Evolutionary conservation across 1,140 invertebrate species (phyloP).

Genomic region (Cotesia glomerata): DNA sequence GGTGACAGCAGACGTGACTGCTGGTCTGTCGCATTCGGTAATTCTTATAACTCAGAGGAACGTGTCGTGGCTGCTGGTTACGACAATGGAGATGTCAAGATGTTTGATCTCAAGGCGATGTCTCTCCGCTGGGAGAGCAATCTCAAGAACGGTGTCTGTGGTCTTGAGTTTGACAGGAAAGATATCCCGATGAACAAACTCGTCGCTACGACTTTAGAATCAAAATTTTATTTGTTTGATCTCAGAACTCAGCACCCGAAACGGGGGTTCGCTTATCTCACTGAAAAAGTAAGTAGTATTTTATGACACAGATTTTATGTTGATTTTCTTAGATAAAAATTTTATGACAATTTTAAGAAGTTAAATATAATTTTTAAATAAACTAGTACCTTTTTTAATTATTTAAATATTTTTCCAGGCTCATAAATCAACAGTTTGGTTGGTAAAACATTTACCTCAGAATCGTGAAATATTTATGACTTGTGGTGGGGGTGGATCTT

Average conservation of each 20-base stretch:
- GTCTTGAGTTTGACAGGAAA: constrained; percentile 90
- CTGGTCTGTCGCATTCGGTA: constrained; percentile 87
- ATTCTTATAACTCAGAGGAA: constrained; percentile 86
- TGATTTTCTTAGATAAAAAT: neutral
- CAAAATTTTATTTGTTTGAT: constrained; percentile 90
- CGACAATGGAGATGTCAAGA: constrained; percentile 95
- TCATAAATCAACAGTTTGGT: constrained; percentile 87
- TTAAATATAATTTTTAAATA: neutral
- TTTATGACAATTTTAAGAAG: constrained; percentile 8
- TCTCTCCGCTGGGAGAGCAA: constrained; percentile 88
- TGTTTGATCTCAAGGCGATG: constrained; percentile 92
- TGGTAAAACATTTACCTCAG: constrained; percentile 86
- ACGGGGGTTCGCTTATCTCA: constrained; percentile 82
- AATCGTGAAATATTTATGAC: constrained; percentile 95
- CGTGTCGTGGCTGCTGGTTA: constrained; percentile 88
- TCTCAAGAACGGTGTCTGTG: constrained; percentile 92
- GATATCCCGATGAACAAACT: constrained; percentile 97
- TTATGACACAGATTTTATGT: neutral
- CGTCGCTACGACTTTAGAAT: constrained; percentile 90
- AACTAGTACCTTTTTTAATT: neutral
- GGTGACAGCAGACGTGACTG: constrained; percentile 77
- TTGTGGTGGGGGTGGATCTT: constrained; percentile 84
- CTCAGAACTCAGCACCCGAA: constrained; percentile 85
- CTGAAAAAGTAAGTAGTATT: constrained; percentile 70
- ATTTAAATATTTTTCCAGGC: constrained; percentile 61